Evolutionary conservation across 2,113 vertebrate species (phyloP).

Genomic region (Rhinopomastus cyanomelas): DNA sequence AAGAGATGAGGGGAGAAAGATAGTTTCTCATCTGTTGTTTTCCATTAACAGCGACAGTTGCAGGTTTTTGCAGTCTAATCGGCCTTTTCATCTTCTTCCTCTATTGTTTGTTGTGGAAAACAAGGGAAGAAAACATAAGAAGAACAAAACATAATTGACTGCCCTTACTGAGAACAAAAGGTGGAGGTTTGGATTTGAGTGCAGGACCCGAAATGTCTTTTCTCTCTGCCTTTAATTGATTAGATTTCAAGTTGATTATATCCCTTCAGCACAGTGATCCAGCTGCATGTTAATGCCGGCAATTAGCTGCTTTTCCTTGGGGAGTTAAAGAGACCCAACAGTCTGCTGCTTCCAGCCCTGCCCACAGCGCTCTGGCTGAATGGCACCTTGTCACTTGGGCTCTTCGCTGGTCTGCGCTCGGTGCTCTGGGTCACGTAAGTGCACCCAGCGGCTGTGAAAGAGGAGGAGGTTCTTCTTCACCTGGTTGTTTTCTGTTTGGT

Average conservation of each 20-base stretch:
- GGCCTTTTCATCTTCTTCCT: neutral
- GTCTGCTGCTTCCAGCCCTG: neutral
- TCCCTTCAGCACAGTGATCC: neutral
- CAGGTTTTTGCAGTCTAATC: neutral
- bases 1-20: neutral
- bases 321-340: neutral
- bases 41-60: neutral
- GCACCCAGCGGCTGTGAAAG: neutral
- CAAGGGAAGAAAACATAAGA: neutral
- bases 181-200: neutral
- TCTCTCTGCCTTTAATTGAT: slow-evolving; percentile 6
- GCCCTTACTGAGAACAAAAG: neutral
- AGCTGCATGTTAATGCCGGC: slow-evolving; percentile 7
- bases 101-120: neutral
- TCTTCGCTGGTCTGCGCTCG: neutral
- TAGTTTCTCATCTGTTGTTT: neutral
- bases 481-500: neutral
- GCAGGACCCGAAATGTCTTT: neutral
- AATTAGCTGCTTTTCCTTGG: slow-evolving; percentile 5
- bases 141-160: neutral
- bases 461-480: neutral
- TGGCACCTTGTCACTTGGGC: neutral
- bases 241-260: slow-evolving; percentile 36
- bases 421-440: no score
- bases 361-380: neutral